Evolutionary conservation across 1,140 invertebrate genomes (phyloP).

Genomic region (Odontomachus brunneus): DNA sequence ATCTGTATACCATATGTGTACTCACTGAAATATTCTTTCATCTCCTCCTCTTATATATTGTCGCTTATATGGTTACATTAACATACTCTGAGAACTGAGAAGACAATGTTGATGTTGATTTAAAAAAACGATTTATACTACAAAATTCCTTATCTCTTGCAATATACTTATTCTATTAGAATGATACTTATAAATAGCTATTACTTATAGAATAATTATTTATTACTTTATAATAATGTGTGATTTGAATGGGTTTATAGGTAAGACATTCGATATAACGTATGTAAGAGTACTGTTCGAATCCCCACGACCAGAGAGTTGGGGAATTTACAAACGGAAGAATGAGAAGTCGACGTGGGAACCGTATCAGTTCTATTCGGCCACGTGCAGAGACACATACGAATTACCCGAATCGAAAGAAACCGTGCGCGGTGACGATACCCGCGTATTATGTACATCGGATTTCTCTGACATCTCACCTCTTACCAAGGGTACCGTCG

Average conservation of each 20-base stretch:
- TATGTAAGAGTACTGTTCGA: conserved; percentile 97
- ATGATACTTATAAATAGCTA: background rate
- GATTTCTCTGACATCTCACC: conserved; percentile 99
- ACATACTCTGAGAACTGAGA: conserved; percentile 1
- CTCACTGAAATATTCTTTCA: conserved; percentile 56
- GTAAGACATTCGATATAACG: conserved; percentile 99
- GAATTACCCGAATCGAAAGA: conserved; percentile 91
- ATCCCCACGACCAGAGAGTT: conserved; percentile 98
- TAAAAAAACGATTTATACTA: too few species aligned
- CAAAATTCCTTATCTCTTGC: too few species aligned
- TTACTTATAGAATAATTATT: background rate
- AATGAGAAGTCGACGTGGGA: conserved; percentile 94
- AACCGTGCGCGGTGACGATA: conserved; percentile 90
- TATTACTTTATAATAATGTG: background rate
- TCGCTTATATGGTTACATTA: conserved; percentile 27
- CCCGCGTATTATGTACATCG: conserved; percentile 96
- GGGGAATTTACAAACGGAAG: conserved; percentile 97
- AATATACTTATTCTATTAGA: background rate
- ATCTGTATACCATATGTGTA: conserved; percentile 67
- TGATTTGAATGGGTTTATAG: conserved; percentile 83
- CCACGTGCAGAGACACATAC: conserved; percentile 96
- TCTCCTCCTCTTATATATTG: conserved; percentile 26
- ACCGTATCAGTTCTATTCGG: conserved; percentile 98
- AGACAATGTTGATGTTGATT: background rate
- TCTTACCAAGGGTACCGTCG: conserved; percentile 96